Percentiles rank a stretch among this genome's conserved stretches.
phyloP scores from a whole-genome alignment of 2,888 invertebrate species.

The Choreutis nemorana region DNA sequence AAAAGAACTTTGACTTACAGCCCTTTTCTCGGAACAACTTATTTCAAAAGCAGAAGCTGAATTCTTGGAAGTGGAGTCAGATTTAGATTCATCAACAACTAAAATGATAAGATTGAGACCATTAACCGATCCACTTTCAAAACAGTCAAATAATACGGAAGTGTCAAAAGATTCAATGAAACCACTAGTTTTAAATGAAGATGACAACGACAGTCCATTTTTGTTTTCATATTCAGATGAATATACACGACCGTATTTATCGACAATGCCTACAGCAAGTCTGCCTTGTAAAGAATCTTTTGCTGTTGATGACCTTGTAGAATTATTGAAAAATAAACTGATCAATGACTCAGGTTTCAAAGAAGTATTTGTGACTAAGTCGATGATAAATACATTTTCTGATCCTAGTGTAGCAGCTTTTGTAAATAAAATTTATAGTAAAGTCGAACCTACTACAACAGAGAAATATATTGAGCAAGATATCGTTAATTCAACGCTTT shows the following conservation, averaged over 20 bases:
- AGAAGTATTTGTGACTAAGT: slow-evolving; percentile 27
- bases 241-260: slow-evolving; percentile 20
- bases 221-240: slow-evolving; percentile 33
- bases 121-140: too few species aligned
- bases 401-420: slow-evolving; percentile 43
- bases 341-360: slow-evolving; percentile 38
- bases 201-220: slow-evolving; percentile 14
- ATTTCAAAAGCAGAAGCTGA: too few species aligned
- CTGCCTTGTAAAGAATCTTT: slow-evolving; percentile 32
- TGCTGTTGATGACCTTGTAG: slow-evolving; percentile 40
- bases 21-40: too few species aligned
- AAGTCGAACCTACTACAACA: slow-evolving; percentile 27
- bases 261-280: slow-evolving; percentile 16
- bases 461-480: slow-evolving; percentile 26
- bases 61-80: too few species aligned
- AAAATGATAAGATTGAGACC: too few species aligned
- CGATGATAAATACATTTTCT: slow-evolving; percentile 17
- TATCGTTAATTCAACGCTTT: slow-evolving; percentile 43
- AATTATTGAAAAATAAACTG: slow-evolving; percentile 42
- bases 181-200: too few species aligned
- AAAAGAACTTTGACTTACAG: too few species aligned
- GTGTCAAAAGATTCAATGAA: too few species aligned
- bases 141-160: too few species aligned
- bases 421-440: slow-evolving; percentile 39
- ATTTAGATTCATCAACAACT: too few species aligned